These are phyloP conservation scores for Hippocampus comes DNA, from an alignment of 2,113 vertebrate genomes.

Conservation along the genomic window DNA sequence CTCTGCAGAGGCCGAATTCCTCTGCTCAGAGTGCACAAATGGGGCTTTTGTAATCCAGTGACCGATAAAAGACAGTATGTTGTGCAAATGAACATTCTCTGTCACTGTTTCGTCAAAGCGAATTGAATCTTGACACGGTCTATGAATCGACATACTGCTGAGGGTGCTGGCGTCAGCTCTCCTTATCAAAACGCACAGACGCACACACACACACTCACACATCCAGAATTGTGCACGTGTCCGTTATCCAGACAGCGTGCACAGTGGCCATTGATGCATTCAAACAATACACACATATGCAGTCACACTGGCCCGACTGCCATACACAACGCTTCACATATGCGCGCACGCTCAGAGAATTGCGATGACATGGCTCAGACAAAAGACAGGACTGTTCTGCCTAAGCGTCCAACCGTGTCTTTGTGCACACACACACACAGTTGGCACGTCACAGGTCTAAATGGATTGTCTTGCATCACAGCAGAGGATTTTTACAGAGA, in stretches of 20 bases:
- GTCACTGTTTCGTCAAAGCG: not conserved
- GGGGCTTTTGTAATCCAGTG: not conserved
- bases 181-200: not conserved
- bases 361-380: slow-evolving; percentile 47
- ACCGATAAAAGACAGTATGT: not conserved
- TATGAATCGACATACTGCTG: not conserved
- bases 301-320: slow-evolving; percentile 40
- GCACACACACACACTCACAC: slow-evolving; percentile 1
- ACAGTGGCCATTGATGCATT: slow-evolving; percentile 57
- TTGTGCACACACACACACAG: slow-evolving; percentile 7
- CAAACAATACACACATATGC: slow-evolving; percentile 60
- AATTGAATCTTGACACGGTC: not conserved
- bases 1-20: slow-evolving; percentile 60
- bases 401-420: slow-evolving; percentile 15
- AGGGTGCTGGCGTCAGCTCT: not conserved
- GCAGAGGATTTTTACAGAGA: not conserved
- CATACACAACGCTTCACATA: slow-evolving; percentile 49
- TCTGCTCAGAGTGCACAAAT: slow-evolving; percentile 28
- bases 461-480: slow-evolving; percentile 36
- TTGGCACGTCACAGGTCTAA: slow-evolving; percentile 23
- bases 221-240: slow-evolving; percentile 16
- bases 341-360: slow-evolving; percentile 60
- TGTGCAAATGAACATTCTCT: not conserved
- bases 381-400: slow-evolving; percentile 44
- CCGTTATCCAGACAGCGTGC: slow-evolving; percentile 14